Evolutionary conservation across 2,797 vertebrate species (phyloP), one percentile per base, ranked within the genome.

Genomic region (Sphenopsis melanotis): DNA sequence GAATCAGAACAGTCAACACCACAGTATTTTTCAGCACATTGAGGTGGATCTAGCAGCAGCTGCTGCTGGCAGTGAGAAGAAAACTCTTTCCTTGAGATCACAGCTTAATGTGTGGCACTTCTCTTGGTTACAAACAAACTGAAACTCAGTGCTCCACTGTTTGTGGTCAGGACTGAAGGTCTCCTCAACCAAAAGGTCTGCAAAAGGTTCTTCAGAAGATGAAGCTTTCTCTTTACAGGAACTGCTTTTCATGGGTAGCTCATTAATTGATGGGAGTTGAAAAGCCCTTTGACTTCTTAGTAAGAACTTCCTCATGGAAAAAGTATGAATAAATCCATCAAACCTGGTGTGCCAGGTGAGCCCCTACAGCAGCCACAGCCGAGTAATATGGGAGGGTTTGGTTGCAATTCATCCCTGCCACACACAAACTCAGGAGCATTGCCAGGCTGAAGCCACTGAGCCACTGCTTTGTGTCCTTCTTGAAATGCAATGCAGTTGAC

Each of bases 401-500:
- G 39, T 97, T 96, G 22, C 98, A 98, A 22, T 96, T 99, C 49
- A 98, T 15, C 11, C 99, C 99, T 6, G 98, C 97, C 69, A 98
- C 4, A 4, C 98, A 96, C 84, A 99, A 95, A 1, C 98, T 98
- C 12, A 98, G 97, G 93, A 99, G 94, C 99, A 99, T 99, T 7
- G 98, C 98, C 44, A 96, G 91, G 7, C 97, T 93, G 90, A 99
- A 99, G 91, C 98, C 98, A n/a, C 98, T 96, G 30, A 99, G 98
- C 99, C 99, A 99, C 6, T 83, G 95, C 91, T 99, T 99, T 7
- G 99, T 99, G 86, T 98, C 97, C 60, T 99, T 98, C 90, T 93
- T 94, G 93, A 99, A 99, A 29, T 94, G 98, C 60, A 99, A 94
- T 0, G 99, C 99, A 5, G 99, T 99, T 7, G 99, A 99, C 96